Base-by-base conservation (phyloP, 2,113 vertebrate genomes). In the Labeo catla region DNA sequence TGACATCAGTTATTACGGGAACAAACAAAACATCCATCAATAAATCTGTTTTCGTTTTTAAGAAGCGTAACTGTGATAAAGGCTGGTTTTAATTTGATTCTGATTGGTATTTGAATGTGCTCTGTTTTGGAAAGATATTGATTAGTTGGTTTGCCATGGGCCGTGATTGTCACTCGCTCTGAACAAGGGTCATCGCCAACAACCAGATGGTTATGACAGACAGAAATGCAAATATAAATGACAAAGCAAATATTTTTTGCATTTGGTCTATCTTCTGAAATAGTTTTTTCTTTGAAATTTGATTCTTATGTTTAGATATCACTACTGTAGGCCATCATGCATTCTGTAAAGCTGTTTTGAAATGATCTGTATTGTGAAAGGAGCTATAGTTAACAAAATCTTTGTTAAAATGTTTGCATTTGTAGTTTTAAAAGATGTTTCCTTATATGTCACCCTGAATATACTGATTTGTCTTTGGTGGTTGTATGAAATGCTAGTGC, bases 131-230 rank as follows among this genome's bases (percentile, higher is more conserved):
- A 36, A 84, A 70, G 39, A 16, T 45, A 76, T 43, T 28, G 70
- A 74, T 74, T 76, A n/a, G 82, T 6, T 74, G 39, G 9, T 82
- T 68, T 34, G 36, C 45, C 63, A 70, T 47, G 28, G 28, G 47
- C 34, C 23, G 49, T 63, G 28, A 65, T 21, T 47, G 49, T 47
- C 34, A 47, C 63, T 82, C 28, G 8, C 11, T 50, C 19, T 21
- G 23, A 21, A 39, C 65, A 70, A 54, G 80, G 47, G 47, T 83
- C 45, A 83, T 13, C 7, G 11, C 8, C 16, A 0, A 9, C 34
- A 36, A 28, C 23, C 21, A 23, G 68, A 72, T 49, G 21, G 63
- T 34, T 4, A 34, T 23, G 72, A 47, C 72, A 73, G 39, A 23
- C 9, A 23, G 5, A 74, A 49, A 21, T 47, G 45, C 45, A 74